Percentiles rank a stretch among this genome's conserved stretches.
These are phyloP conservation scores for Melanotus villosus DNA, from an alignment of 2,888 invertebrate genomes.

Conservation along the genomic window DNA sequence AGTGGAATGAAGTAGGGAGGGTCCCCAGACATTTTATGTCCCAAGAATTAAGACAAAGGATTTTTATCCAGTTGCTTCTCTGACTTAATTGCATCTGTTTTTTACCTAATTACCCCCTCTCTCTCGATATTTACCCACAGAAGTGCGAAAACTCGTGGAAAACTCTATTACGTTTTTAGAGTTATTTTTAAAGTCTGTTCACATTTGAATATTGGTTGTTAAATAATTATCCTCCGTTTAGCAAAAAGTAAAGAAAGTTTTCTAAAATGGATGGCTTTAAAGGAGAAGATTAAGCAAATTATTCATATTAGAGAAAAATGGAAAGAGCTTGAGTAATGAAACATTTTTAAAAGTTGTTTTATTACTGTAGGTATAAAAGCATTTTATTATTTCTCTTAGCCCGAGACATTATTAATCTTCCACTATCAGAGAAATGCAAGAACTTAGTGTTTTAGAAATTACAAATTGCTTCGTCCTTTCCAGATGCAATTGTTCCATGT, in stretches of 20 bases:
- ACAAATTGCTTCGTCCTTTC: constrained; percentile 18
- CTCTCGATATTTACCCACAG: neutral
- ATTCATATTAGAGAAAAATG: too few species aligned
- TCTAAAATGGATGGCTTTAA: too few species aligned
- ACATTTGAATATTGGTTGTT: too few species aligned
- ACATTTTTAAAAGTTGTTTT: neutral
- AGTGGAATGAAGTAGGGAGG: constrained; percentile 18
- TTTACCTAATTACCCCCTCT: constrained; percentile 34
- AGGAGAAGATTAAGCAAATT: too few species aligned
- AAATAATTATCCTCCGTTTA: too few species aligned
- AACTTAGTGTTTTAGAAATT: constrained; percentile 12
- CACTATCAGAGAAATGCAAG: constrained; percentile 13
- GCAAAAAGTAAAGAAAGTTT: too few species aligned
- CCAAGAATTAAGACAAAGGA: constrained; percentile 44
- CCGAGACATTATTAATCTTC: constrained; percentile 1
- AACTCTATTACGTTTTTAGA: too few species aligned
- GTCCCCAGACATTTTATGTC: constrained; percentile 37
- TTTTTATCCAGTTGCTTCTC: constrained; percentile 42
- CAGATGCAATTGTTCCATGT: constrained; percentile 8
- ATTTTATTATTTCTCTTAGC: neutral
- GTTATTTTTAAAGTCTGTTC: too few species aligned
- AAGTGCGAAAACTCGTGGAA: neutral
- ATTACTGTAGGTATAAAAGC: neutral
- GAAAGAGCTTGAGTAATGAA: too few species aligned
- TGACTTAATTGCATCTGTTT: constrained; percentile 43